A percentile compares a stretch with the other conserved stretches of the same genome.
These are phyloP conservation scores for Platycnemis pennipes DNA, from an alignment of 2,888 invertebrate species.

Conservation along the genomic window DNA sequence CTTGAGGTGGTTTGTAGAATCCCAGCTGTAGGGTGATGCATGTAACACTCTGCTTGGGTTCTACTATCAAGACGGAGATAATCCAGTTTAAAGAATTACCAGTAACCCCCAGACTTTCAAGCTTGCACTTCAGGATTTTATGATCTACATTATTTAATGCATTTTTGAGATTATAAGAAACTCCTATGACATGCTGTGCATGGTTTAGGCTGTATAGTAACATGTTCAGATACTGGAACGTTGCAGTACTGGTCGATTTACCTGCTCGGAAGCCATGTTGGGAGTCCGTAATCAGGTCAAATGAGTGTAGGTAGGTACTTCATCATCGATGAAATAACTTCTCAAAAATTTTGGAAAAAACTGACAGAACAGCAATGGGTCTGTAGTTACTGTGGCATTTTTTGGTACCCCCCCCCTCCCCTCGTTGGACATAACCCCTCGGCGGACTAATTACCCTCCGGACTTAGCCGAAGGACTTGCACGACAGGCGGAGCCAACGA, in stretches of 20 bases:
- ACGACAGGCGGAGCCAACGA: too few relatives aligned
- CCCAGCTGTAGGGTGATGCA: not conserved
- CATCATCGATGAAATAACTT: not conserved
- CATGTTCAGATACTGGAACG: not conserved
- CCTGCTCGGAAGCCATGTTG: not conserved
- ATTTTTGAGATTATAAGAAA: not conserved
- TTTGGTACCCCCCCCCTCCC: too few relatives aligned
- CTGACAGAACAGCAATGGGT: constrained; percentile 32
- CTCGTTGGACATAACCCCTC: too few relatives aligned
- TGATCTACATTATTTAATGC: not conserved
- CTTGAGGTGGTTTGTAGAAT: not conserved
- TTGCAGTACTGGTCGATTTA: not conserved
- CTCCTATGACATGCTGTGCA: not conserved
- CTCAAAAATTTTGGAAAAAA: constrained; percentile 12
- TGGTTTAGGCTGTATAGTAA: not conserved
- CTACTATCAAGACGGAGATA: not conserved
- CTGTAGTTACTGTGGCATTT: too few relatives aligned
- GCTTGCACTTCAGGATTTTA: not conserved
- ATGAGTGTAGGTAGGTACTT: not conserved
- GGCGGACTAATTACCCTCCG: too few relatives aligned
- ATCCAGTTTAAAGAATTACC: not conserved
- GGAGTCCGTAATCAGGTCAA: not conserved
- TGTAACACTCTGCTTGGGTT: not conserved
- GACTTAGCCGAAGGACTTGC: too few relatives aligned
- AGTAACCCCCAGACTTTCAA: not conserved